Base-by-base conservation (phyloP, 2,888 invertebrate species). In the Gymnocheta viridis region DNA sequence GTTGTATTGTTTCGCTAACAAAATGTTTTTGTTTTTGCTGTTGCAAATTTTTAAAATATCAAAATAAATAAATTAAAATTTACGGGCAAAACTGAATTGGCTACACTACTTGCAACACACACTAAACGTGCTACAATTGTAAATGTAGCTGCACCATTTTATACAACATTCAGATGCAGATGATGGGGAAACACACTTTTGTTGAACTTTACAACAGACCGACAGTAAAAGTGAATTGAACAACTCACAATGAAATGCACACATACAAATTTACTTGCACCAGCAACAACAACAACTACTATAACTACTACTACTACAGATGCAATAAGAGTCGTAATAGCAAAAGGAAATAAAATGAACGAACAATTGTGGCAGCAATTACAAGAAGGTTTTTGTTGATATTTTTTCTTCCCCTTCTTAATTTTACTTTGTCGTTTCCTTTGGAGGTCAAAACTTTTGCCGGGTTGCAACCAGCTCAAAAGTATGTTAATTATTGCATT, bases 161-260 rank as follows among this genome's bases (percentile, higher is more conserved):
- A 44, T 38, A 58, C 19, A 66, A 66, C 14, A 22, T 54, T 51
- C 24, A 35, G 12, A 38, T 44, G 41, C 67, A 67, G 44, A 44
- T 81, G 80, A 74, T 44, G 32, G 54, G 51, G n/a, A 41, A 76
- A 77, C 49, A 49, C 44, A 32, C 54, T 54, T 22, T 69, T 54
- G 44, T 69, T 47, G 27, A 62, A 69, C 12, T 62, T 62, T n/a
- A 44, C 67, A 79, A 81, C 62, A 77, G 14, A 60, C 29, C 76
- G 17, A 62, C 80, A 80, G 12, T 77, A 77, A 80, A 72, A 73
- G 76, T 77, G 72, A 84, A 84, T 73, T 77, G 69, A 67, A 81
- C 74, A 81, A 60, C 69, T 47, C 14, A 7, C 64, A 79, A 47
- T 12, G 41, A 29, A 58, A 24, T 29, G 19, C 44, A 24, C 14